Conservation (phyloP, 2,888 invertebrate species). For the Pandemis corylana region DNA sequence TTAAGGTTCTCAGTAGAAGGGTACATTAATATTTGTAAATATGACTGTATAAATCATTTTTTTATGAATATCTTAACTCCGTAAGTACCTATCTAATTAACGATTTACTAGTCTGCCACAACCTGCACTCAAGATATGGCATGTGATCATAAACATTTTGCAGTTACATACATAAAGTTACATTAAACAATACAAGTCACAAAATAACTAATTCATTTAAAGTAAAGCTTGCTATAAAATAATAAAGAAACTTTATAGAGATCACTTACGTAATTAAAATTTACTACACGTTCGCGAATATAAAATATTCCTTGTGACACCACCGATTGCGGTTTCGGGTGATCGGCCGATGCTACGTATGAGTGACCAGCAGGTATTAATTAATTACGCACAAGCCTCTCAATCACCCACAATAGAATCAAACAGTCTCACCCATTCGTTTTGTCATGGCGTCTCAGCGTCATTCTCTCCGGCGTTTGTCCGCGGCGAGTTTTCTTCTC, state of each 20-base stretch:
- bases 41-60: not conserved
- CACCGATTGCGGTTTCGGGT: constrained; percentile 4
- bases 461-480: constrained; percentile 7
- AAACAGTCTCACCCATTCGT: constrained; percentile 44
- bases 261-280: constrained; percentile 25
- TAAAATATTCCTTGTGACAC: constrained; percentile 18
- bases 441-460: constrained; percentile 38
- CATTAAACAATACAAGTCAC: constrained; percentile 17
- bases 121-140: constrained; percentile 14
- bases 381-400: constrained; percentile 7
- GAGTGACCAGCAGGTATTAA: constrained; percentile 1
- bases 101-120: constrained; percentile 10
- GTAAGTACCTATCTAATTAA: constrained; percentile 7
- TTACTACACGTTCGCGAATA: not conserved
- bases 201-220: constrained; percentile 22
- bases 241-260: constrained; percentile 28
- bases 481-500: constrained; percentile 18
- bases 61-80: not conserved
- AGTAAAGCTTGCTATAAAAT: constrained; percentile 20
- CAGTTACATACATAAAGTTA: not conserved
- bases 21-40: not conserved
- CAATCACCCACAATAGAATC: constrained; percentile 37
- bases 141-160: constrained; percentile 9
- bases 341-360: constrained; percentile 14
- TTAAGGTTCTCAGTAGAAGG: not conserved